phyloP scores from a whole-genome alignment of 1,140 invertebrate species.

The Anastrepha obliqua region DNA sequence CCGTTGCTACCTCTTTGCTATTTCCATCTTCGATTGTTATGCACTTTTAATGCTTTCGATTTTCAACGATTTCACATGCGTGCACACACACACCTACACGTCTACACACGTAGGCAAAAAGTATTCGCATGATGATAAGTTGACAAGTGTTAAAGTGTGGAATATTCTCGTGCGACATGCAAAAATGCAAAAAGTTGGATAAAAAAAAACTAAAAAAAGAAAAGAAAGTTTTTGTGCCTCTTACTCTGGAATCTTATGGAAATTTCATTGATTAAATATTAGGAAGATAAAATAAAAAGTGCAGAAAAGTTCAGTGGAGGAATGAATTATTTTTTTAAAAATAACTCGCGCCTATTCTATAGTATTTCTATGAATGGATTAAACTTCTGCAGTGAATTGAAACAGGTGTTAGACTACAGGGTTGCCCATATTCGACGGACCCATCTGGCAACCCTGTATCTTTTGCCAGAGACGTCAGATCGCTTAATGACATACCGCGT shows the following conservation, averaged over 20 bases:
- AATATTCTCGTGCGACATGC: conserved; percentile 21
- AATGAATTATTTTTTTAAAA: too few relatives aligned
- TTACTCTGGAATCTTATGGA: background rate
- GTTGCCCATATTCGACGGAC: too few relatives aligned
- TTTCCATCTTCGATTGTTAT: background rate
- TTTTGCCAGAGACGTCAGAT: too few relatives aligned
- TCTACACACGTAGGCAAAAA: background rate
- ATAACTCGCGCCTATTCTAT: too few relatives aligned
- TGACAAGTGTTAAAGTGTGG: background rate
- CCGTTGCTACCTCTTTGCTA: background rate
- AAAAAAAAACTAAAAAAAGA: background rate
- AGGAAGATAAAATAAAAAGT: background rate
- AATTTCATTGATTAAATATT: conserved; percentile 32
- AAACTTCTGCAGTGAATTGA: too few relatives aligned
- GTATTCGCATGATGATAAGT: background rate
- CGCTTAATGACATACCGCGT: too few relatives aligned
- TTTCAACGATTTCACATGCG: background rate
- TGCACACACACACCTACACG: background rate
- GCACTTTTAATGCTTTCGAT: conserved; percentile 46
- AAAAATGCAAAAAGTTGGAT: conserved; percentile 10
- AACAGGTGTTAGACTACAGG: too few relatives aligned
- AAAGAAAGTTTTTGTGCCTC: background rate
- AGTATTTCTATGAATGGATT: too few relatives aligned
- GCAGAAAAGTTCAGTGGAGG: too few relatives aligned
- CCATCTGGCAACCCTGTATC: too few relatives aligned